Percentiles rank a stretch among this genome's conserved stretches.
These are phyloP conservation scores for Dorcus hopei DNA, from an alignment of 2,888 invertebrate species.

Conservation along the genomic window DNA sequence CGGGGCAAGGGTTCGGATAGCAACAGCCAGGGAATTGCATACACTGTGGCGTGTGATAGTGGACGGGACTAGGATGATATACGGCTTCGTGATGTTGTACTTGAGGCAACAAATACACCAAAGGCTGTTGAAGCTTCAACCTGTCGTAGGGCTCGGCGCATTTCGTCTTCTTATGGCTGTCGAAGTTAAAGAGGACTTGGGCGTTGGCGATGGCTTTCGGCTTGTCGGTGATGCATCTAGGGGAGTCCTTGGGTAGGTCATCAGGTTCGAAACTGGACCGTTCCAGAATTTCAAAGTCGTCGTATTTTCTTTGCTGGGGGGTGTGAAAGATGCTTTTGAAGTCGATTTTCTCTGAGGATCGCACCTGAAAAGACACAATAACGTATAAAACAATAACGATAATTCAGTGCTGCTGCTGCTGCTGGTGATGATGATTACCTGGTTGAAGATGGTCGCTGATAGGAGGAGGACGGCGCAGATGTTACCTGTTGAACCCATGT, in stretches of 20 bases:
- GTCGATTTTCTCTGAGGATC: slow-evolving; percentile 15
- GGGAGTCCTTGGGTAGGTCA: not conserved
- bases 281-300: slow-evolving; percentile 25
- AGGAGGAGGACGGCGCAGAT: no score
- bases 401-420: not conserved
- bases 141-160: slow-evolving; percentile 12
- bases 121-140: not conserved
- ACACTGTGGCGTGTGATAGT: not conserved
- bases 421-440: no score
- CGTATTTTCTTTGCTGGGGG: slow-evolving; percentile 21
- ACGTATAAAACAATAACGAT: not conserved
- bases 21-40: no score
- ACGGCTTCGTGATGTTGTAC: not conserved
- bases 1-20: no score
- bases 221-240: slow-evolving; percentile 10
- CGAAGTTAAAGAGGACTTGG: slow-evolving; percentile 35
- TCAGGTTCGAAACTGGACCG: slow-evolving; percentile 22
- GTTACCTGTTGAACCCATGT: no score
- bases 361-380: slow-evolving; percentile 4
- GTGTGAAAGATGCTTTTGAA: slow-evolving; percentile 23
- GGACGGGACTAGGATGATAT: not conserved
- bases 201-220: slow-evolving; percentile 34
- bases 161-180: slow-evolving; percentile 27
- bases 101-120: not conserved
- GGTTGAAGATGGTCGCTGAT: no score